Evolutionary conservation across 2,888 invertebrate species (phyloP).

Genomic region (Dryocosmus kuriphilus): DNA sequence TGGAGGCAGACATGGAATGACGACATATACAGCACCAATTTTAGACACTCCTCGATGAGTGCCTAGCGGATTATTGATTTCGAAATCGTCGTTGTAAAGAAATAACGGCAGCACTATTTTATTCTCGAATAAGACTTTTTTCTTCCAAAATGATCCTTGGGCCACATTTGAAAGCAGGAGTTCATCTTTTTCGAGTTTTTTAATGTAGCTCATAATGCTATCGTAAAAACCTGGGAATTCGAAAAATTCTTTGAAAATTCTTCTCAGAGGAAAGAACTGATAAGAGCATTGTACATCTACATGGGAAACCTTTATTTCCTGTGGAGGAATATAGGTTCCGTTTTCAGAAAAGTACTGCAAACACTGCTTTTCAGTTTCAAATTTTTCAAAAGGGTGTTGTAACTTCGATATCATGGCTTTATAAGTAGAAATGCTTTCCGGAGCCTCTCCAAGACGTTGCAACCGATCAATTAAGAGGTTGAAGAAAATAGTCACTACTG

Average conservation of each 20-base stretch:
- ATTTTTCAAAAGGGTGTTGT: neutral
- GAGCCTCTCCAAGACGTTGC: neutral
- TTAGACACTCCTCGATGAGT: no score
- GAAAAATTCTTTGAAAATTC: constrained; percentile 48
- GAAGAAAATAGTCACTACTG: neutral
- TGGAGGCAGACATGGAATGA: no score
- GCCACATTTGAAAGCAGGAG: no score
- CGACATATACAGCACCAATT: no score
- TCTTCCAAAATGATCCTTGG: no score
- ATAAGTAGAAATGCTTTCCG: neutral
- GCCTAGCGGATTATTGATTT: no score
- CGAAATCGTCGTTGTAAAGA: no score
- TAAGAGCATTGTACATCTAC: neutral
- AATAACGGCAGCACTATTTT: no score
- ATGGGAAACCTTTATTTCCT: neutral
- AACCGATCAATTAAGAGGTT: neutral
- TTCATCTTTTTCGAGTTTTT: no score
- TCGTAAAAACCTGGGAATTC: constrained; percentile 47
- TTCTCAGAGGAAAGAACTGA: constrained; percentile 48
- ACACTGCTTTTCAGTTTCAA: neutral
- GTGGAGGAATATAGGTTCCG: neutral
- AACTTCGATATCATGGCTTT: neutral
- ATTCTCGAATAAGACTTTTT: no score
- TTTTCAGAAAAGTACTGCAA: neutral
- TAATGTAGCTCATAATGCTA: constrained; percentile 43